Percentiles rank a stretch among this genome's conserved stretches.
Conservation (phyloP, 2,113 vertebrate genomes). For the Lepisosteus oculatus region DNA sequence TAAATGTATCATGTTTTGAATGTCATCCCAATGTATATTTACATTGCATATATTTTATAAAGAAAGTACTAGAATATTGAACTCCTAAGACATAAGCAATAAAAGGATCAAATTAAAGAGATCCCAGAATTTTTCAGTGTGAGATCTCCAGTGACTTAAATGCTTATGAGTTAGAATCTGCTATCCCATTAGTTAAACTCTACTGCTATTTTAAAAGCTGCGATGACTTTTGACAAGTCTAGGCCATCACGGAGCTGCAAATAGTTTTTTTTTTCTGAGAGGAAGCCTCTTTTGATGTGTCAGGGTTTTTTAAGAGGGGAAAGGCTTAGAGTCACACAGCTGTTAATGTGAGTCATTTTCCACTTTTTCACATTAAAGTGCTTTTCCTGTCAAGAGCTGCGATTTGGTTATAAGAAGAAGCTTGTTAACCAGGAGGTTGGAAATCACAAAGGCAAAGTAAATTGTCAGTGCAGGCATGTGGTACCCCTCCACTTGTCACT, state of each 20-base stretch:
- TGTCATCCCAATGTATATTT: too few species aligned
- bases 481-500: conserved; percentile 42
- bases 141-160: too few species aligned
- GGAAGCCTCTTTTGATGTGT: conserved; percentile 48
- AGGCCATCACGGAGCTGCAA: conserved; percentile 41
- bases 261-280: conserved; percentile 18
- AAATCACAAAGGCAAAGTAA: not conserved
- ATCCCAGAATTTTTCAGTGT: too few species aligned
- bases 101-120: too few species aligned
- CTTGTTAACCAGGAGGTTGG: conserved; percentile 21
- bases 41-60: too few species aligned
- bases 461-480: conserved; percentile 1
- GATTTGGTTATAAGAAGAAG: conserved; percentile 19
- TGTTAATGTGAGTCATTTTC: conserved; percentile 30
- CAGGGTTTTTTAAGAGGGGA: conserved; percentile 13
- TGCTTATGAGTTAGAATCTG: too few species aligned
- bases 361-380: conserved; percentile 22
- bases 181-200: too few species aligned
- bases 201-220: not conserved
- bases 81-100: too few species aligned
- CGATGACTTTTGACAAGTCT: conserved; percentile 46
- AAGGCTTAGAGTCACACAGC: conserved; percentile 15
- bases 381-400: conserved; percentile 29
- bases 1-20: too few species aligned
- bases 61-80: too few species aligned